These are phyloP conservation scores for Drosophila pachea DNA, from an alignment of 1,140 invertebrate species.

Conservation along the genomic window DNA sequence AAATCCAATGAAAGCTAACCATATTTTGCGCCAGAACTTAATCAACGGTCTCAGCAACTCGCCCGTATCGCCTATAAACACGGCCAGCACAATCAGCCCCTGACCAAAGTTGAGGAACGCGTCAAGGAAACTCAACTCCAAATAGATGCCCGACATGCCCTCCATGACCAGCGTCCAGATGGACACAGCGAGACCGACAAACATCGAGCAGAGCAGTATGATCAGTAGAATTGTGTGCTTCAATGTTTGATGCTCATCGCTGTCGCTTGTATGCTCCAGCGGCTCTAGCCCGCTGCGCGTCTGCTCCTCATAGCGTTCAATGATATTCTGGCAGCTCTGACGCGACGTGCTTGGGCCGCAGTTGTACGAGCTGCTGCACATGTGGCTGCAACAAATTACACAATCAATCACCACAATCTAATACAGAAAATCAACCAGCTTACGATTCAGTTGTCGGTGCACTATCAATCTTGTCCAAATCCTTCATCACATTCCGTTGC, in stretches of 20 bases:
- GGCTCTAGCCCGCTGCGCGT: slow-evolving; percentile 80
- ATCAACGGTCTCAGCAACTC: slow-evolving; percentile 85
- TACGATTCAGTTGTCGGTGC: slow-evolving; percentile 50
- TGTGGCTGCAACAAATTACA: slow-evolving; percentile 35
- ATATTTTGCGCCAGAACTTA: slow-evolving; percentile 82
- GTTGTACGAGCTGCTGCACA: slow-evolving; percentile 80
- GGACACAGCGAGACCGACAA: slow-evolving; percentile 91
- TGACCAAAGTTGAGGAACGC: slow-evolving; percentile 93
- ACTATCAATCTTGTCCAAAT: slow-evolving; percentile 57
- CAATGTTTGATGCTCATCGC: slow-evolving; percentile 85
- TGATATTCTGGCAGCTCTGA: slow-evolving; percentile 80
- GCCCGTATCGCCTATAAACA: slow-evolving; percentile 91
- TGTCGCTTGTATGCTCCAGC: slow-evolving; percentile 81
- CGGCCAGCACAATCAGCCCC: slow-evolving; percentile 88
- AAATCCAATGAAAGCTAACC: slow-evolving; percentile 59
- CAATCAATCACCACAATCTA: background rate
- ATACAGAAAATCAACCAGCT: slow-evolving; percentile 1
- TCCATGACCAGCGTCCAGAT: slow-evolving; percentile 92
- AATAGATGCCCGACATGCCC: slow-evolving; percentile 91
- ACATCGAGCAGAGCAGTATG: slow-evolving; percentile 90
- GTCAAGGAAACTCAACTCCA: slow-evolving; percentile 94
- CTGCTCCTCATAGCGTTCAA: slow-evolving; percentile 81
- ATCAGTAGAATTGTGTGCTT: slow-evolving; percentile 92
- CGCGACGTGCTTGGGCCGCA: slow-evolving; percentile 79
- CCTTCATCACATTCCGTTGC: slow-evolving; percentile 39